Conservation (phyloP, 1,140 invertebrate genomes). For the Samia ricini region DNA sequence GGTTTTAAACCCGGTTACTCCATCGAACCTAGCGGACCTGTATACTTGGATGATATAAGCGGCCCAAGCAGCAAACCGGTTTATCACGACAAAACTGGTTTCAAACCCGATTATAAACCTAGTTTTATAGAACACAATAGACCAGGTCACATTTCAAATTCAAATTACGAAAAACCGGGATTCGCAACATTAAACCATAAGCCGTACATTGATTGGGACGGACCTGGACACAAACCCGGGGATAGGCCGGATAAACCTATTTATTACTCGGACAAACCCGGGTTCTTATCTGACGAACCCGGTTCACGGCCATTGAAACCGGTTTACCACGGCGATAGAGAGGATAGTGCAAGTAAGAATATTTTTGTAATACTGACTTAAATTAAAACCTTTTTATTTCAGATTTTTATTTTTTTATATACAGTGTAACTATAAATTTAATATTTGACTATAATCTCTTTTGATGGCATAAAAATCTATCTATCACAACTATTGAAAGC, state of each 20-base stretch:
- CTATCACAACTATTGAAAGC: no score
- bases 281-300: no score
- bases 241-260: no score
- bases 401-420: neutral
- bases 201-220: neutral
- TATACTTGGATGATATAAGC: constrained; percentile 12
- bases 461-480: no score
- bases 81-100: neutral
- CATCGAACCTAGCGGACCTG: constrained; percentile 11
- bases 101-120: constrained; percentile 14
- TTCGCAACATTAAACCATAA: constrained; percentile 1
- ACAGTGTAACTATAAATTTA: neutral
- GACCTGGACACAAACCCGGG: neutral
- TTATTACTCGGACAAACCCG: no score
- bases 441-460: no score
- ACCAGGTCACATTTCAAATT: neutral
- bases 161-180: constrained; percentile 12
- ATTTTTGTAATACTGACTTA: neutral
- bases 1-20: constrained; percentile 8
- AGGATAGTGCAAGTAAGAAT: constrained; percentile 47
- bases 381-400: neutral
- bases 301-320: constrained; percentile 16
- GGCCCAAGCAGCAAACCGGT: constrained; percentile 22
- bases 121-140: neutral
- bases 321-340: constrained; percentile 28